Evolutionary conservation across 2,797 vertebrate genomes (phyloP), one percentile per base, ranked within the genome.

Genomic region (Apodemus agrarius): DNA sequence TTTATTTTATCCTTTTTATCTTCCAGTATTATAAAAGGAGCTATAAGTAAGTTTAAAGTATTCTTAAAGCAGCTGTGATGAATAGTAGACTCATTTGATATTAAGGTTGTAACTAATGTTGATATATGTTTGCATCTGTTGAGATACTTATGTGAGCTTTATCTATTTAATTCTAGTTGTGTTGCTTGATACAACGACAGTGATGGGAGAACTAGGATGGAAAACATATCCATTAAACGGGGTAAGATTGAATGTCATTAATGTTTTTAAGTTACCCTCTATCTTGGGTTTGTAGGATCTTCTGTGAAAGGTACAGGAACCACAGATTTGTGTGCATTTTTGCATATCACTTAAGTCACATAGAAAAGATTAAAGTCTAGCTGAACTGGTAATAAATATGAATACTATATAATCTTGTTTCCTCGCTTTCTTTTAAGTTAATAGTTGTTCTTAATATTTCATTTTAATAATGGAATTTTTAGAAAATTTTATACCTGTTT

Each of bases 201-300:
- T 99, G 94, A 98, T 99, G 0, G 99, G 99, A 98, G 99, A 99
- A 97, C 98, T 99, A 26, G 99, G 99, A 99, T 99, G 99, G 99
- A 99, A 99, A 98, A 99, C 99, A 0, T 99, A 99, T 98, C 99
- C 99, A 80, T 98, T 99, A 98, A 99, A 99, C 96, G 99, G 99
- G 99, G 99, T 99, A 99, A 99, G 99, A 98, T 84, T 78, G 49
- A 89, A 40, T 80, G 10, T 0, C 0, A 24, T 96, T 97, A 1
- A 37, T 81, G 88, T 91, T 82, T 96, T 97, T 0, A 46, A 80
- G 90, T 93, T 61, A 1, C 90, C 78, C 1, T 89, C 26, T 59
- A 94, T 89, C 1, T 49, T 93, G 26, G 9, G 0, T 61, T 37
- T 84, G 61, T 85, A 82, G 16, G 87, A 11, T 93, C 22, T 19